Conservation (phyloP, 2,888 invertebrate genomes). For the Drosophila pseudotakahashii region DNA sequence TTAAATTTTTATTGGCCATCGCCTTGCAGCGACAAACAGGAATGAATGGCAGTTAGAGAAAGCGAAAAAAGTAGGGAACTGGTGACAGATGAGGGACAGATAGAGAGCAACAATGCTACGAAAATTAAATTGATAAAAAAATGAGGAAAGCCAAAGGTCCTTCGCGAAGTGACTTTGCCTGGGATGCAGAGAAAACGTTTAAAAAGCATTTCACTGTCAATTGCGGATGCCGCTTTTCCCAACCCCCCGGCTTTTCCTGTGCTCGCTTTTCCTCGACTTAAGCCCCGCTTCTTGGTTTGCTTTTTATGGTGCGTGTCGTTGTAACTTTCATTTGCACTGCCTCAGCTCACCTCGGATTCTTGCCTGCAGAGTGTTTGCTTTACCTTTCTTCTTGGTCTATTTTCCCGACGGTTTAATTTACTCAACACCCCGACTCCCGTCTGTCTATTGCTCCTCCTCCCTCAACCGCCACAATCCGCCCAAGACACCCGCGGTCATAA, state of each 20-base stretch:
- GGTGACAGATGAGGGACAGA: slow-evolving; percentile 9
- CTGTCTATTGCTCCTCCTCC: slow-evolving; percentile 3
- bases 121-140: slow-evolving; percentile 59
- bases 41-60: slow-evolving; percentile 48
- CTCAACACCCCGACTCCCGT: slow-evolving; percentile 48
- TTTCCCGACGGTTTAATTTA: slow-evolving; percentile 67
- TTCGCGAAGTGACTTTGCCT: neutral
- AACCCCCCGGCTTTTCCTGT: slow-evolving; percentile 26
- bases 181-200: slow-evolving; percentile 42
- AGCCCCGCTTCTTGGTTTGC: slow-evolving; percentile 4
- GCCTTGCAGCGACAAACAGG: slow-evolving; percentile 48
- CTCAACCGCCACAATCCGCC: slow-evolving; percentile 18
- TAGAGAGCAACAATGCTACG: slow-evolving; percentile 49
- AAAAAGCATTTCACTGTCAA: slow-evolving; percentile 74
- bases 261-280: slow-evolving; percentile 6
- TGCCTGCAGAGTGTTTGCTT: slow-evolving; percentile 23
- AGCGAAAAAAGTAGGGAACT: slow-evolving; percentile 5
- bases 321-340: slow-evolving; percentile 40
- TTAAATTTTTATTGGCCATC: slow-evolving; percentile 59
- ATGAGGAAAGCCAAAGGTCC: slow-evolving; percentile 9
- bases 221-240: slow-evolving; percentile 54
- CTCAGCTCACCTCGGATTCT: slow-evolving; percentile 4
- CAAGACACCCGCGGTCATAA: slow-evolving; percentile 70
- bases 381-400: slow-evolving; percentile 53
- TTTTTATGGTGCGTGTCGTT: slow-evolving; percentile 57